Conservation (phyloP, 2,888 invertebrate species). For the Hemistola chrysoprasaria region DNA sequence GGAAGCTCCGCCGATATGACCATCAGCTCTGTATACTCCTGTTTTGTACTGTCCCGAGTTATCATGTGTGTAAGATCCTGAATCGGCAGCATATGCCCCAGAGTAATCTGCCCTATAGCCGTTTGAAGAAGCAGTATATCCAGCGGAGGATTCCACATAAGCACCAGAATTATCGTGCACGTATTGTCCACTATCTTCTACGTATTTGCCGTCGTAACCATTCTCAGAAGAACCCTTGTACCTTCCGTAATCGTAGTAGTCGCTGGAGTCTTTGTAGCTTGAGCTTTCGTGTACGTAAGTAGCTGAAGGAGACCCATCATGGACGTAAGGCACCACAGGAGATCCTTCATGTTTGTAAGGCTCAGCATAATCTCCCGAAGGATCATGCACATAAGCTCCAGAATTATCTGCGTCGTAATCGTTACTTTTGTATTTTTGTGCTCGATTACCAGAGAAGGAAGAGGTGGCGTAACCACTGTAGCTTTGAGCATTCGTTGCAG, state of each 20-base stretch:
- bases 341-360: slow-evolving; percentile 68
- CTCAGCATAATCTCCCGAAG: slow-evolving; percentile 67
- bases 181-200: slow-evolving; percentile 8
- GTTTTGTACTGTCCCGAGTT: slow-evolving; percentile 55
- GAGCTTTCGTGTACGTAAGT: slow-evolving; percentile 61
- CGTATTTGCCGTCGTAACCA: slow-evolving; percentile 8
- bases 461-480: slow-evolving; percentile 28
- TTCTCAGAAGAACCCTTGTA: slow-evolving; percentile 44
- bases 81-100: slow-evolving; percentile 42
- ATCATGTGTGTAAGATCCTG: slow-evolving; percentile 48
- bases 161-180: slow-evolving; percentile 17
- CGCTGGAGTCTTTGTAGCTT: slow-evolving; percentile 51
- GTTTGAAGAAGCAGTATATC: slow-evolving; percentile 10
- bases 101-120: slow-evolving; percentile 30
- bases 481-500: slow-evolving; percentile 2
- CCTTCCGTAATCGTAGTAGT: slow-evolving; percentile 44
- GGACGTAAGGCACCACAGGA: slow-evolving; percentile 56
- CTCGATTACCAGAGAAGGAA: slow-evolving; percentile 24
- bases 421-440: slow-evolving; percentile 41
- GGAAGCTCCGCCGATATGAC: slow-evolving; percentile 45
- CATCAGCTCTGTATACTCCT: slow-evolving; percentile 56
- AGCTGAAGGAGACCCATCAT: slow-evolving; percentile 53
- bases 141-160: slow-evolving; percentile 14
- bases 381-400: slow-evolving; percentile 74
- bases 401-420: slow-evolving; percentile 56